A percentile compares a stretch with the other conserved stretches of the same genome.
phyloP scores from a whole-genome alignment of 2,113 vertebrate species.

The Bucco capensis region DNA sequence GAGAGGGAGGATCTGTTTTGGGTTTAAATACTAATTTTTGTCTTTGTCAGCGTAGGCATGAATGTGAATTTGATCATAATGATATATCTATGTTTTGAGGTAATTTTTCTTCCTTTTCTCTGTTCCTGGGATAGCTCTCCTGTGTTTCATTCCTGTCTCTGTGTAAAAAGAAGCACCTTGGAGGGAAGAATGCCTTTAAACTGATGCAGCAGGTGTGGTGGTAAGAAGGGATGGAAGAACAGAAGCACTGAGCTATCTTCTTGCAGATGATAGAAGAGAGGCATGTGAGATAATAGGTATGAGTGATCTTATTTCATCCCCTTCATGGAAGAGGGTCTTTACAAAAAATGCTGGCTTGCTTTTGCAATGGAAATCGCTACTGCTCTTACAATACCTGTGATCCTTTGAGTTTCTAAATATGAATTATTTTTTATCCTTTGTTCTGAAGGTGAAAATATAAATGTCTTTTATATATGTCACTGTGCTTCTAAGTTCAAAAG shows the following conservation, averaged over 20 bases:
- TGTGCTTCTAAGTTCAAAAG: not conserved
- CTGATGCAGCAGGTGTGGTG: not conserved
- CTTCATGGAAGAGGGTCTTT: not conserved
- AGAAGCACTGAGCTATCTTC: not conserved
- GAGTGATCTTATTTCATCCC: not conserved
- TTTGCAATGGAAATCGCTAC: not conserved
- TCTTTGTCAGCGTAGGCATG: not conserved
- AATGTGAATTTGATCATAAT: not conserved
- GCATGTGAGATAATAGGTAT: not conserved
- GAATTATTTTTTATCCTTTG: not conserved
- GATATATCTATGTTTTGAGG: not conserved
- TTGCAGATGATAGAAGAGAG: not conserved
- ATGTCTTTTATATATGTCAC: conserved; percentile 6
- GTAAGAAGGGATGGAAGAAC: not conserved
- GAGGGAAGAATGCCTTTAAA: not conserved
- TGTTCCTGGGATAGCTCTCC: not conserved
- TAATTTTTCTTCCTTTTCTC: not conserved
- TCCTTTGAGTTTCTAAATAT: not conserved
- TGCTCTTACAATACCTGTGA: not conserved
- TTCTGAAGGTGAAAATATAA: not conserved
- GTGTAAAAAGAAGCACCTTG: not conserved
- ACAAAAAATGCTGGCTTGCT: not conserved
- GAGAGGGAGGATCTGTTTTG: not conserved
- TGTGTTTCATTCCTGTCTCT: not conserved
- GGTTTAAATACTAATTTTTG: not conserved